These are phyloP conservation scores for Metalampra italica DNA, from an alignment of 2,888 invertebrate species.

Conservation along the genomic window DNA sequence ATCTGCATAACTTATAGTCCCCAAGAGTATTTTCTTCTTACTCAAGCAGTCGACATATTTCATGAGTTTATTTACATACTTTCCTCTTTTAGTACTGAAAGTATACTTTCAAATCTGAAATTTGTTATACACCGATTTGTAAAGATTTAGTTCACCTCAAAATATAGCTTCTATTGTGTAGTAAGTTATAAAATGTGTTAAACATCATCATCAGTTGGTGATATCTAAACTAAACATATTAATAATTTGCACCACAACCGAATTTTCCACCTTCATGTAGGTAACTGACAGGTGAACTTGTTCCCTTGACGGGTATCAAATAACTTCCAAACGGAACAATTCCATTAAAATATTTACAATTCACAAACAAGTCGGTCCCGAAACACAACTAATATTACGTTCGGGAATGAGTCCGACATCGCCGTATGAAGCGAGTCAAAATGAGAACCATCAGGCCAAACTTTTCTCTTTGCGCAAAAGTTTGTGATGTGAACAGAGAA, in stretches of 20 bases:
- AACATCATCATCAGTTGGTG: too few relatives aligned
- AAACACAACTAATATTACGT: conserved; percentile 37
- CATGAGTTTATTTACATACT: too few relatives aligned
- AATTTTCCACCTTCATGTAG: too few relatives aligned
- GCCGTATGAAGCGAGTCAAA: conserved; percentile 52
- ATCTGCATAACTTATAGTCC: neutral
- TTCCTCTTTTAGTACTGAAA: too few relatives aligned
- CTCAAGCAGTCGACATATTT: neutral
- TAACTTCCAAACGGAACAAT: neutral
- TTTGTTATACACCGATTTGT: too few relatives aligned
- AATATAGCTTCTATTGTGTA: too few relatives aligned
- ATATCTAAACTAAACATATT: too few relatives aligned
- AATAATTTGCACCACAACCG: too few relatives aligned
- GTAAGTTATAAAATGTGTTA: too few relatives aligned
- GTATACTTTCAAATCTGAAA: neutral
- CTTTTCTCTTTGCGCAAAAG: conserved; percentile 69
- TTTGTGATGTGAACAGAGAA: conserved; percentile 67
- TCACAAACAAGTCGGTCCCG: conserved; percentile 24
- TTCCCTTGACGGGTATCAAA: neutral
- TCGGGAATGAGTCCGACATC: conserved; percentile 39
- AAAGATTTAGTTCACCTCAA: too few relatives aligned
- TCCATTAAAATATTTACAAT: conserved; percentile 11
- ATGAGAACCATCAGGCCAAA: conserved; percentile 58
- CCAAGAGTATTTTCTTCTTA: neutral
- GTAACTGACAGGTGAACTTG: too few relatives aligned